phyloP scores from a whole-genome alignment of 2,113 vertebrate genomes.

The Ammospiza nelsoni region DNA sequence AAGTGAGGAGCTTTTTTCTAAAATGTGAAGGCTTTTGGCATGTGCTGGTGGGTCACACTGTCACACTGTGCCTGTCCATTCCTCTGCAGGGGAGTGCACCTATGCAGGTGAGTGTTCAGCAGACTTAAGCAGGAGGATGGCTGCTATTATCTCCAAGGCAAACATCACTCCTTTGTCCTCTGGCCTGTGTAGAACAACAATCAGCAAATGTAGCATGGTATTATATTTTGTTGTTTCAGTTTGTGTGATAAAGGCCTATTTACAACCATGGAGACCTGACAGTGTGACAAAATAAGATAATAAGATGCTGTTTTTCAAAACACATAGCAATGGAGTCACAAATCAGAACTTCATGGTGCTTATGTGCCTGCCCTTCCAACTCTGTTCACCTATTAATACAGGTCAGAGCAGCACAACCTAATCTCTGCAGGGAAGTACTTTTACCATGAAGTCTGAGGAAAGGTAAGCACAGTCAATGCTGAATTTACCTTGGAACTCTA shows the following conservation, averaged over 20 bases:
- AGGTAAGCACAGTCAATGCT: background rate
- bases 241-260: background rate
- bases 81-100: background rate
- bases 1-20: background rate
- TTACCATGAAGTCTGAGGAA: background rate
- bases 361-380: background rate
- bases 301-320: background rate
- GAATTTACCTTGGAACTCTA: constrained; percentile 85
- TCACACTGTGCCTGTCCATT: background rate
- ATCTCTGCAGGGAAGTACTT: background rate
- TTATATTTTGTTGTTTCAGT: background rate
- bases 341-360: background rate
- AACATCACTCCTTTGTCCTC: background rate
- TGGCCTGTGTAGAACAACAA: background rate
- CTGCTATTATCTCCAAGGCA: background rate
- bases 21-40: background rate
- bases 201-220: background rate
- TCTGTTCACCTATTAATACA: background rate
- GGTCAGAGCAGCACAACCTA: background rate
- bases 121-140: background rate
- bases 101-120: background rate
- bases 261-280: background rate
- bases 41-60: background rate
- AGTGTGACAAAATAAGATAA: background rate
- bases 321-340: background rate